These are phyloP conservation scores for Planiliza haematocheilus DNA, from an alignment of 2,113 vertebrate genomes.

Conservation along the genomic window DNA sequence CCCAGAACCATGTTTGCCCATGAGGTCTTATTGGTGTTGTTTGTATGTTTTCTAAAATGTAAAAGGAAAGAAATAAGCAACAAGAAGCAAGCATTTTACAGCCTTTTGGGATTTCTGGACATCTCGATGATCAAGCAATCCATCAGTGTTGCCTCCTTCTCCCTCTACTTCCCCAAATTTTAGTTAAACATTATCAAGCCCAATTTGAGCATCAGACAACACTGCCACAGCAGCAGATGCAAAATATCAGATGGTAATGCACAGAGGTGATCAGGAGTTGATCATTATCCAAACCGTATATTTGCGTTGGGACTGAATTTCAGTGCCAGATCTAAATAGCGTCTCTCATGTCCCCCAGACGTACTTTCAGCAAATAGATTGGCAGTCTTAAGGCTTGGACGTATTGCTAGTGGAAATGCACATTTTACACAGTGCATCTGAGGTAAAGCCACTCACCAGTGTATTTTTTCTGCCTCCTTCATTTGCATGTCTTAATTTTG, in stretches of 20 bases:
- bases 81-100: no score
- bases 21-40: neutral
- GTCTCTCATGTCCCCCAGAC: slow-evolving; percentile 10
- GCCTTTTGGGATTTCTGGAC: neutral
- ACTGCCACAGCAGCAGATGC: slow-evolving; percentile 19
- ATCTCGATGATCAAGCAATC: neutral
- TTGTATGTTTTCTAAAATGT: neutral
- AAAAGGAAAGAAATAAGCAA: neutral
- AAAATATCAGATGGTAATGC: slow-evolving; percentile 28
- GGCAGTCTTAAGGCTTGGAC: neutral
- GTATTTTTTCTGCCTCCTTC: slow-evolving; percentile 5
- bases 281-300: slow-evolving; percentile 20
- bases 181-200: neutral
- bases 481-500: slow-evolving; percentile 19
- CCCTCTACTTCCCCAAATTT: slow-evolving; percentile 1
- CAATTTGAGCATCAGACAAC: neutral
- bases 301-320: slow-evolving; percentile 23
- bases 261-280: slow-evolving; percentile 25
- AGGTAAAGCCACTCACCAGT: slow-evolving; percentile 1
- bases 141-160: neutral
- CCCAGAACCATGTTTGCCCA: neutral
- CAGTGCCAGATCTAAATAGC: slow-evolving; percentile 18
- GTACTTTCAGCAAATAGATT: neutral
- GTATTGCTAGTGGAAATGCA: neutral
- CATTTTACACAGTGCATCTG: neutral